Evolutionary conservation across 2,888 invertebrate species (phyloP), one percentile per base, ranked within the genome.

Genomic region (Apotomis betuletana): DNA sequence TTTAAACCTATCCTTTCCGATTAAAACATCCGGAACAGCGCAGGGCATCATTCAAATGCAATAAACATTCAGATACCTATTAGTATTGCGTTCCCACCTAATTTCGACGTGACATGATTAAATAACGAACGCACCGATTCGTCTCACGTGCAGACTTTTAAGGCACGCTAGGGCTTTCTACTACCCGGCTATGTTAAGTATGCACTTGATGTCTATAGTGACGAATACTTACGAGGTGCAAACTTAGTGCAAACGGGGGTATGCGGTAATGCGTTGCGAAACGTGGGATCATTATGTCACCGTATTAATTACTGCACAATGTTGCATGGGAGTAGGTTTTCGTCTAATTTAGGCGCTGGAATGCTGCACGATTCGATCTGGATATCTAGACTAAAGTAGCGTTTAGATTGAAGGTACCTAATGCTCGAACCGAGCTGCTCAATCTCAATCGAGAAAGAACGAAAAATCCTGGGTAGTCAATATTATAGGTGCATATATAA

Each of bases 191-290:
- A 49, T 9, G 49, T 10, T 49, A 49, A 49, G 49, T 49, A 9
- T 49, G 49, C 49, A 49, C 49, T 9, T 49, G 49, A 9, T 3
- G 49, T 10, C 49, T 10, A 10, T 58, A 12, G 61, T 36, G 13
- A 10, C 54, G 63, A 58, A 64, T 68, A 44, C 64, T 52, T 58
- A 62, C 49, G 49, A 3, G 49, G 49, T 49, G 49, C 49, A 49
- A 49, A 49, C 9, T 49, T 49, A 49, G 88, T 86, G 54, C 86
- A 87, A 79, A 86, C 88, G 91, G 90, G 79, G 89, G 92, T 92
- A 88, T 91, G 88, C 78, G 87, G 91, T 90, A 91, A 92, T 83
- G 74, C 80, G 75, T 91, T 92, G 86, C 92, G 88, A 88, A 86
- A 91, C 41, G 41, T 41, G 86, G 89, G 86, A 84, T 85, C 82